Percentiles rank a stretch among this genome's conserved stretches.
Evolutionary conservation across 2,113 vertebrate genomes (phyloP).

Genomic region (Strix uralensis): DNA sequence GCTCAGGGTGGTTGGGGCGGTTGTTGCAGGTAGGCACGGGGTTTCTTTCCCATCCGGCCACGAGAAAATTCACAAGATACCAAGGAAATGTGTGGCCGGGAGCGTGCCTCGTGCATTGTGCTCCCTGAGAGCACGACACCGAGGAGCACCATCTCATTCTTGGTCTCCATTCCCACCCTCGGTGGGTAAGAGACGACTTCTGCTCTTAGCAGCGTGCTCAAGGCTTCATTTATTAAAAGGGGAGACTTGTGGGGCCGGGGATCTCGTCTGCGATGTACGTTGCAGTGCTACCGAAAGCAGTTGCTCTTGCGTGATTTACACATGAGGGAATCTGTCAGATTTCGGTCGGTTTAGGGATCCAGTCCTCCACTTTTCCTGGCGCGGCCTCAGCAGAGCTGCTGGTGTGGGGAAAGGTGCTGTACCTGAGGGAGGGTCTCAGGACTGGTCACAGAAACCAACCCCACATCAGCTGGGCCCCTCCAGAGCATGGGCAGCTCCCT

Average conservation of each 20-base stretch:
- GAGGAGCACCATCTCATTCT: rapidly evolving
- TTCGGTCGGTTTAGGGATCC: not conserved
- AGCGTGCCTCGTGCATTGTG: rapidly evolving
- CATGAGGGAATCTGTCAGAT: rapidly evolving
- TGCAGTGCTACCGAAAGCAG: not conserved
- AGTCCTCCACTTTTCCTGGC: not conserved
- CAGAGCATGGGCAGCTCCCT: rapidly evolving
- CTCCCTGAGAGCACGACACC: rapidly evolving
- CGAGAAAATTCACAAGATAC: not conserved
- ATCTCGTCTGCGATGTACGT: rapidly evolving
- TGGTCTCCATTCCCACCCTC: rapidly evolving
- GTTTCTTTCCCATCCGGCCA: not conserved
- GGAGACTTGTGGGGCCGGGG: not conserved
- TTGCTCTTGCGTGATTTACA: no score
- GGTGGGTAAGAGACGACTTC: rapidly evolving
- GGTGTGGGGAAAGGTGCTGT: not conserved
- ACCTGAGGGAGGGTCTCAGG: rapidly evolving
- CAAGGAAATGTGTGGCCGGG: rapidly evolving
- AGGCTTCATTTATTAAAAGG: rapidly evolving
- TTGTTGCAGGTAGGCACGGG: not conserved
- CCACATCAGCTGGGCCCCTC: no score
- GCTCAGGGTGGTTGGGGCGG: not conserved
- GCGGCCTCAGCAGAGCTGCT: not conserved
- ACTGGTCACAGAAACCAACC: not conserved
- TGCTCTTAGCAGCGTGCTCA: not conserved